Conservation (phyloP, 2,113 vertebrate species). For the Cavia aperea region DNA sequence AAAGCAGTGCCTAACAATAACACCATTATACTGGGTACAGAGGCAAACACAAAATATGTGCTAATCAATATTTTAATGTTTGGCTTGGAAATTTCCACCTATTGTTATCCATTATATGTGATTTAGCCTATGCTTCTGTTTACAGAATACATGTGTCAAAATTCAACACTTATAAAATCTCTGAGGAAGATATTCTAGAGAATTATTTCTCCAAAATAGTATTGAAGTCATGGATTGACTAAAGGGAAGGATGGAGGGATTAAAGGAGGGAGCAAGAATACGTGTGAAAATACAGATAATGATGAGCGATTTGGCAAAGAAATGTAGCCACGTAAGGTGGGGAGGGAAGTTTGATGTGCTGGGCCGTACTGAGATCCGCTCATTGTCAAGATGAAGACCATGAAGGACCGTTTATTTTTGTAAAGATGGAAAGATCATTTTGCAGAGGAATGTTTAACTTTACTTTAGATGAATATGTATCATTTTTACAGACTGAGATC, state of each 20-base stretch:
- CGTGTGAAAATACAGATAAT: accelerated
- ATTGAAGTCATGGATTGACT: not conserved
- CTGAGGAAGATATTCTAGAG: not conserved
- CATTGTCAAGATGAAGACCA: not conserved
- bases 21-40: not conserved
- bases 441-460: not conserved
- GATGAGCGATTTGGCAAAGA: not conserved
- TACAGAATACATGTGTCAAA: not conserved
- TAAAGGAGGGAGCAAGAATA: accelerated
- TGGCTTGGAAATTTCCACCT: not conserved
- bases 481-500: not conserved
- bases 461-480: not conserved
- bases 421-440: not conserved
- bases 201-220: not conserved
- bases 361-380: too few species aligned
- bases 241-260: not conserved
- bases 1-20: not conserved
- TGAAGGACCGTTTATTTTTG: not conserved
- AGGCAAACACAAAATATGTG: not conserved
- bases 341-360: not conserved
- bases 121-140: not conserved
- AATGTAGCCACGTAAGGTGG: accelerated
- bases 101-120: not conserved
- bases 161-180: not conserved
- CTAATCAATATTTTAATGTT: not conserved